Percentiles rank a stretch among this genome's conserved stretches.
These are phyloP conservation scores for Anarsia innoxiella DNA, from an alignment of 2,888 invertebrate genomes.

Conservation along the genomic window DNA sequence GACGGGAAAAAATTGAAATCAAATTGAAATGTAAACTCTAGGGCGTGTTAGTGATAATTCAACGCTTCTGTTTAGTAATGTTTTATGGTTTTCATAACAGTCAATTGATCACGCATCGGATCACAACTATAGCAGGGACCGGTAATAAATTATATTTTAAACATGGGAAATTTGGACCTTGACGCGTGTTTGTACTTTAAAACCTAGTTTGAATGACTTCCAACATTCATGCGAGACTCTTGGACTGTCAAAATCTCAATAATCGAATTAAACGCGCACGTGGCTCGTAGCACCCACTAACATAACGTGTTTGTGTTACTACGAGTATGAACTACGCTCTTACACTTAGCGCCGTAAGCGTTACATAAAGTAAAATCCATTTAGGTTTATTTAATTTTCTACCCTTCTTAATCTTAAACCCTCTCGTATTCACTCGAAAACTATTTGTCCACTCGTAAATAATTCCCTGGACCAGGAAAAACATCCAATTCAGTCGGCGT, in stretches of 20 bases:
- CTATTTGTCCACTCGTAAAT: constrained; percentile 53
- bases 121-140: constrained; percentile 36
- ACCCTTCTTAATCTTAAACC: constrained; percentile 27
- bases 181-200: constrained; percentile 39
- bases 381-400: constrained; percentile 9
- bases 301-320: too few relatives aligned
- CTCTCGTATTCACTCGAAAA: constrained; percentile 38
- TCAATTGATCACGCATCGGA: constrained; percentile 64
- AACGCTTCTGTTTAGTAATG: constrained; percentile 47
- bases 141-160: constrained; percentile 43
- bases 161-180: constrained; percentile 37
- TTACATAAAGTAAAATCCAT: too few relatives aligned
- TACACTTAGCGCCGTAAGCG: too few relatives aligned
- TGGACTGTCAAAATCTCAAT: too few relatives aligned
- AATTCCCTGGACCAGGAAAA: constrained; percentile 44
- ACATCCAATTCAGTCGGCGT: constrained; percentile 35
- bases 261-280: too few relatives aligned
- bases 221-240: background rate
- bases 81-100: constrained; percentile 69
- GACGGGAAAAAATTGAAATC: constrained; percentile 28
- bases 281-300: too few relatives aligned
- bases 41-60: constrained; percentile 53
- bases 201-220: constrained; percentile 15
- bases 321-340: background rate
- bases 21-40: constrained; percentile 55